These are phyloP conservation scores for Capreolus pygargus DNA, from an alignment of 2,113 vertebrate species.

Conservation along the genomic window DNA sequence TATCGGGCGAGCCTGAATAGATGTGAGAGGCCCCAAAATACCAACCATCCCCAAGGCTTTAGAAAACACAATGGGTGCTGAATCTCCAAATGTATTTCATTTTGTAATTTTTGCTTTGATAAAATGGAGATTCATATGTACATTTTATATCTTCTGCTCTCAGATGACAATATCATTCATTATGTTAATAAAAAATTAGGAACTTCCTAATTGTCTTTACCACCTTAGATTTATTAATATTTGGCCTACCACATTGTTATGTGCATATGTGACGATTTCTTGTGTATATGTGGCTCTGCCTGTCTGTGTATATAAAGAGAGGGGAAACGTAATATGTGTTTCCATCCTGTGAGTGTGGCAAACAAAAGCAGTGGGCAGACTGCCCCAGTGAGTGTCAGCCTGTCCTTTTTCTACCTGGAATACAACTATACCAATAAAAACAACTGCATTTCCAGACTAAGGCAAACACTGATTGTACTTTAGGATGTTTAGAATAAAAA, in stretches of 20 bases:
- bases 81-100: neutral
- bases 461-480: neutral
- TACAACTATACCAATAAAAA: neutral
- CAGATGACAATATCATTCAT: neutral
- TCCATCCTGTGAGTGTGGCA: neutral
- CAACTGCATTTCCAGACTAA: neutral
- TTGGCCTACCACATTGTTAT: neutral
- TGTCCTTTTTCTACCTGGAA: neutral
- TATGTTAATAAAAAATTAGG: neutral
- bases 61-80: neutral
- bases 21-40: neutral
- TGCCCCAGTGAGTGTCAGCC: neutral
- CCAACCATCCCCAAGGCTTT: neutral
- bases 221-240: neutral
- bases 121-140: neutral
- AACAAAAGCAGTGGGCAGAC: neutral
- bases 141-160: neutral
- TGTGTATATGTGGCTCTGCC: neutral
- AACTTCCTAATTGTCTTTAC: neutral
- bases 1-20: accelerated
- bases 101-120: neutral
- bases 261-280: neutral
- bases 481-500: neutral
- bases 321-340: neutral
- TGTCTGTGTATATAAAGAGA: neutral